Conservation (phyloP, 1,140 invertebrate genomes). For the Coelopa frigida region DNA sequence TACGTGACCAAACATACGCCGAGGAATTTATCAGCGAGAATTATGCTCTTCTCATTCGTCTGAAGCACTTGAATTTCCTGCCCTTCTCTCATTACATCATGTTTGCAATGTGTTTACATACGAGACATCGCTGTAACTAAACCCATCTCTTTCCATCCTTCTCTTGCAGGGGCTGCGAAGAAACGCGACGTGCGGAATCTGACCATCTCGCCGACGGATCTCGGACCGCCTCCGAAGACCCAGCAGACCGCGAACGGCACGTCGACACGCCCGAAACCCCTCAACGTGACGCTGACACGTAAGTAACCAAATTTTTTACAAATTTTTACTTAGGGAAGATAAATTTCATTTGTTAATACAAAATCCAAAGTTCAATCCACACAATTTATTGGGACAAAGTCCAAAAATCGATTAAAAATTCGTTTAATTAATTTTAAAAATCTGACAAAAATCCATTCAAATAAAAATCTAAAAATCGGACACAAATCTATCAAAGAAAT, state of each 20-base stretch:
- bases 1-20: too few relatives aligned
- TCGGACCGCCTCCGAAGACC: conserved; percentile 43
- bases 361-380: background rate
- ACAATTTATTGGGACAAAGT: background rate
- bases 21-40: too few relatives aligned
- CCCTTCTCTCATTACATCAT: too few relatives aligned
- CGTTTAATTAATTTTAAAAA: too few relatives aligned
- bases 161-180: conserved; percentile 42
- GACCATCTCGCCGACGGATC: conserved; percentile 43
- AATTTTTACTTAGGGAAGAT: background rate
- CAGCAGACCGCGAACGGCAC: conserved; percentile 41
- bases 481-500: too few relatives aligned
- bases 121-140: background rate
- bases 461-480: too few relatives aligned
- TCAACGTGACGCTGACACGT: conserved; percentile 21
- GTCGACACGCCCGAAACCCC: conserved; percentile 30
- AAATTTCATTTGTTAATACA: background rate
- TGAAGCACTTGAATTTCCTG: too few relatives aligned
- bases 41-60: too few relatives aligned
- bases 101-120: conserved; percentile 15
- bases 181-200: conserved; percentile 44
- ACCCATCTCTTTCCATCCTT: conserved; percentile 4
- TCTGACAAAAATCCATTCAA: too few relatives aligned
- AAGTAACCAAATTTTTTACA: conserved; percentile 21
- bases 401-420: too few relatives aligned